Percentiles rank a stretch among this genome's conserved stretches.
Evolutionary conservation across 2,797 vertebrate genomes (phyloP).

Genomic region (Cossypha dichroa): DNA sequence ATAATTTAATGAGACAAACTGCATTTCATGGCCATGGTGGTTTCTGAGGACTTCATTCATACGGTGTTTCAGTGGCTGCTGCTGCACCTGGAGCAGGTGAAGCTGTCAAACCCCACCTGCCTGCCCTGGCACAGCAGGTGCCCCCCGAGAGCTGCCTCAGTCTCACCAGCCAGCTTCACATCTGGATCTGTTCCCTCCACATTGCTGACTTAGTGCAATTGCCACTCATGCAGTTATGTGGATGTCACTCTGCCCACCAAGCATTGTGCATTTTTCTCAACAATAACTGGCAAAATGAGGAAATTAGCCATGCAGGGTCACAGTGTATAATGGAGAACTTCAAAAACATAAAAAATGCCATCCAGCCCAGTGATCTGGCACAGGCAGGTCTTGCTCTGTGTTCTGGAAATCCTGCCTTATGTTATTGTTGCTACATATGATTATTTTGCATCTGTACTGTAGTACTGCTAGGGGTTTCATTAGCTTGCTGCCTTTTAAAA

Average conservation of each 20-base stretch:
- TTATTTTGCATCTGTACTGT: not conserved
- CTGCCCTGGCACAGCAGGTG: not conserved
- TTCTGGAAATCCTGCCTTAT: not conserved
- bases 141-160: not conserved
- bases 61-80: not conserved
- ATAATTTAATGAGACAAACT: not conserved
- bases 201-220: not conserved
- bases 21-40: not conserved
- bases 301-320: not conserved
- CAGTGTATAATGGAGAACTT: not conserved
- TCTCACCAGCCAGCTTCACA: not conserved
- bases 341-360: rapidly evolving
- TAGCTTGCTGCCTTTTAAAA: not conserved
- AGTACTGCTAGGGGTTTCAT: not conserved
- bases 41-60: not conserved
- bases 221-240: not conserved
- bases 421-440: not conserved
- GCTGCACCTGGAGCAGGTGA: not conserved
- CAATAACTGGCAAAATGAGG: not conserved
- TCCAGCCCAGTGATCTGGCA: not conserved
- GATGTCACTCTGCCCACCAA: not conserved
- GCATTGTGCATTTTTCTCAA: not conserved
- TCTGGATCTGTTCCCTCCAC: rapidly evolving
- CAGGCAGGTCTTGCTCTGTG: not conserved
- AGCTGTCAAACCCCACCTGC: not conserved